These are phyloP conservation scores for Melierax canorus DNA, from an alignment of 2,113 vertebrate species.

Conservation along the genomic window DNA sequence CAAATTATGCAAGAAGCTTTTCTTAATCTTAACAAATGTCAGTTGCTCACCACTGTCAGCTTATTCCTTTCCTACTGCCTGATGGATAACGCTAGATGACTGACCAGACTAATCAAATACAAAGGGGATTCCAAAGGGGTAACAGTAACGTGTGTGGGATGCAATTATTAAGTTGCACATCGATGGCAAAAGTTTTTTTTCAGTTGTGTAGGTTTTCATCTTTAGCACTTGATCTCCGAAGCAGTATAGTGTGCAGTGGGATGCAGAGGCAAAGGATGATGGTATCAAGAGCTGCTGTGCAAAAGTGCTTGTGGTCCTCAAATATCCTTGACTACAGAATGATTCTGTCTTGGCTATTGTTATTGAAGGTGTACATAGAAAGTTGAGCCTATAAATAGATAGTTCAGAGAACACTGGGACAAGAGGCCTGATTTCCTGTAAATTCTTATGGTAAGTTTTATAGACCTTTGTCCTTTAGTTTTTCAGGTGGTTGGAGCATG, in stretches of 20 bases:
- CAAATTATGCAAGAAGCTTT: neutral
- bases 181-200: neutral
- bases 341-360: neutral
- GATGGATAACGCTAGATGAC: neutral
- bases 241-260: fast-evolving
- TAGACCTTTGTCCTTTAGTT: constrained; percentile 27
- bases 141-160: neutral
- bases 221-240: neutral
- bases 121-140: neutral
- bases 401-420: neutral
- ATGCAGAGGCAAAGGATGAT: fast-evolving
- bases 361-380: neutral
- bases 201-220: neutral
- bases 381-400: neutral
- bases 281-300: neutral
- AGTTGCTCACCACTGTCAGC: fast-evolving
- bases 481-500: constrained; percentile 48
- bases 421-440: constrained; percentile 18
- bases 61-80: neutral
- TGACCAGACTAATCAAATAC: neutral
- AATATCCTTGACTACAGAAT: neutral
- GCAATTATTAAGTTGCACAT: neutral
- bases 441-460: constrained; percentile 3
- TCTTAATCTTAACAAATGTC: neutral
- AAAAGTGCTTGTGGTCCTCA: neutral